phyloP scores from a whole-genome alignment of 2,113 vertebrate genomes.

The Hippocampus mohnikei region DNA sequence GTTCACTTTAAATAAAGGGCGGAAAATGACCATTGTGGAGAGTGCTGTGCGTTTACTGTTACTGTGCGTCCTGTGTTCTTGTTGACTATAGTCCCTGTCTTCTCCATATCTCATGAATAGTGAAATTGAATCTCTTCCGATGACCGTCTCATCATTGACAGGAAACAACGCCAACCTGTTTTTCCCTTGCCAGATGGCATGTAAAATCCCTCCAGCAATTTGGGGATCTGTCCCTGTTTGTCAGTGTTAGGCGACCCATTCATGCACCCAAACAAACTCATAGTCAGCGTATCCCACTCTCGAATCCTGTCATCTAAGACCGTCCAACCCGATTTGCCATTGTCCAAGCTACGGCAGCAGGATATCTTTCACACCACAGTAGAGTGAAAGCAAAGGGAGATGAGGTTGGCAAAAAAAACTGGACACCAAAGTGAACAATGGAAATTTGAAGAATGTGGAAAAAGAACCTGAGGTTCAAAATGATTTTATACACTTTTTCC shows the following conservation, averaged over 20 bases:
- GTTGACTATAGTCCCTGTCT: constrained; percentile 1
- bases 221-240: constrained; percentile 1
- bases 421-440: neutral
- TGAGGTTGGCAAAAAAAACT: neutral
- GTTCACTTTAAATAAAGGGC: neutral
- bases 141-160: neutral
- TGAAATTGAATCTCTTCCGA: neutral
- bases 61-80: neutral
- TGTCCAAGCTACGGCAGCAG: neutral
- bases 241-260: neutral
- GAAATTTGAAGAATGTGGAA: neutral
- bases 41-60: neutral
- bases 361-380: neutral
- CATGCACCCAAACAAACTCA: neutral
- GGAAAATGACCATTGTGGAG: neutral
- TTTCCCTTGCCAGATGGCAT: constrained; percentile 6
- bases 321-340: neutral
- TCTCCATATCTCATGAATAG: neutral
- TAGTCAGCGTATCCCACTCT: neutral
- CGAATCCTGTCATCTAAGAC: neutral
- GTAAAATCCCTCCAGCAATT: constrained; percentile 4
- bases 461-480: neutral
- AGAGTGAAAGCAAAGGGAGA: neutral
- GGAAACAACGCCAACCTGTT: neutral
- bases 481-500: neutral